These are phyloP conservation scores for Spodoptera frugiperda DNA, from an alignment of 1,140 invertebrate genomes.

Conservation along the genomic window DNA sequence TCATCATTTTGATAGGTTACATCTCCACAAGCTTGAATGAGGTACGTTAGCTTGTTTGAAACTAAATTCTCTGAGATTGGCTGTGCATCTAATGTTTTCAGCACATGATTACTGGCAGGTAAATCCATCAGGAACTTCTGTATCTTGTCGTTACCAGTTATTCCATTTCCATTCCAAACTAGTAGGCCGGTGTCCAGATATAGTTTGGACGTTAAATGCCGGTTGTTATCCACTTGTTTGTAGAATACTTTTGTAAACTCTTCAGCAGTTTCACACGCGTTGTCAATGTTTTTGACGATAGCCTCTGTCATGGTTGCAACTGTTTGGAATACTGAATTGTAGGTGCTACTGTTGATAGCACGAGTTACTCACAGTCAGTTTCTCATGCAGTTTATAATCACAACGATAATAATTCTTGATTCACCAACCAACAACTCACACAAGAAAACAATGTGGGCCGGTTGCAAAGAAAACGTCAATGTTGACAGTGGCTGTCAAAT, in stretches of 20 bases:
- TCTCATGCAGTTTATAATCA: no score
- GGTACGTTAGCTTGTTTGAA: constrained; percentile 89
- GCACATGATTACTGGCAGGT: constrained; percentile 89
- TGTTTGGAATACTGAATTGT: constrained; percentile 13
- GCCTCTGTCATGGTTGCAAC: constrained; percentile 66
- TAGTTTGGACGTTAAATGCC: constrained; percentile 92
- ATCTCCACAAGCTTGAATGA: constrained; percentile 91
- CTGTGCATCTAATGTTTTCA: constrained; percentile 92
- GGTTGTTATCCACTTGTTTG: constrained; percentile 92
- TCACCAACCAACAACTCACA: no score
- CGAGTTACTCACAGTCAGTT: no score
- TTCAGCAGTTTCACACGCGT: constrained; percentile 91
- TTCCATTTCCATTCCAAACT: constrained; percentile 95
- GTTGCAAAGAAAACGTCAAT: no score
- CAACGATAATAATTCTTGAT: no score
- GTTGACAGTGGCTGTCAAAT: no score
- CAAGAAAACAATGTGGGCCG: no score
- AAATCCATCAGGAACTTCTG: constrained; percentile 92
- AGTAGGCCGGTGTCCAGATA: constrained; percentile 93
- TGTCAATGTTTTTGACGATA: constrained; percentile 88
- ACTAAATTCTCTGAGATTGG: constrained; percentile 90
- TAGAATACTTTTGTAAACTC: constrained; percentile 94
- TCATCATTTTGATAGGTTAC: constrained; percentile 89
- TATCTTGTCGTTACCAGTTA: constrained; percentile 91
- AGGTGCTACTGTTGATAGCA: no score